Conservation (phyloP, 2,888 invertebrate species). For the Tineola bisselliella region DNA sequence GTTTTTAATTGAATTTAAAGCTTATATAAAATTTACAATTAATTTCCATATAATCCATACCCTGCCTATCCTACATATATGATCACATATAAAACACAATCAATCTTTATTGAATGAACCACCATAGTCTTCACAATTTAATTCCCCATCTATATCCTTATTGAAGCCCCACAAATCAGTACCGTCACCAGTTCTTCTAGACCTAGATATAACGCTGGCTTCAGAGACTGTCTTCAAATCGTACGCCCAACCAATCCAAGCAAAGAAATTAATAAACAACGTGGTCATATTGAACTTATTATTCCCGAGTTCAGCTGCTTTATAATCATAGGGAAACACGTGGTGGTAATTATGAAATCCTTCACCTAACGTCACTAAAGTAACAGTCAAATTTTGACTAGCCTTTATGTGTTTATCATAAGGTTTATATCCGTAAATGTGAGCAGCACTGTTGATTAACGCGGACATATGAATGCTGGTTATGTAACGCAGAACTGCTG, state of each 20-base stretch:
- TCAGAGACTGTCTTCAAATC: constrained; percentile 30
- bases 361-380: constrained; percentile 29
- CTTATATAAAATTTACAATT: too few species aligned
- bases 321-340: constrained; percentile 38
- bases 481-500: constrained; percentile 60
- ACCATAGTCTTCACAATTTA: too few species aligned
- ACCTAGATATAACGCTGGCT: constrained; percentile 24
- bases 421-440: constrained; percentile 54
- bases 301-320: constrained; percentile 36
- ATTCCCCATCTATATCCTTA: not conserved
- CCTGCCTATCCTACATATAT: too few species aligned
- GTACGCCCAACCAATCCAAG: constrained; percentile 38
- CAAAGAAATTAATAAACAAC: constrained; percentile 34
- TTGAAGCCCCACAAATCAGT: constrained; percentile 21
- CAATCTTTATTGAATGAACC: too few species aligned
- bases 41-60: too few species aligned
- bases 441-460: constrained; percentile 74
- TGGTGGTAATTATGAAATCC: constrained; percentile 44
- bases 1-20: too few species aligned
- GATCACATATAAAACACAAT: too few species aligned
- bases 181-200: constrained; percentile 33
- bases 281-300: constrained; percentile 31
- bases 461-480: constrained; percentile 71
- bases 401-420: constrained; percentile 43
- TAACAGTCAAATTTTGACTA: constrained; percentile 24